Percentiles rank a stretch among this genome's conserved stretches.
phyloP scores from a whole-genome alignment of 2,888 invertebrate genomes.

The Osmoderma eremita region DNA sequence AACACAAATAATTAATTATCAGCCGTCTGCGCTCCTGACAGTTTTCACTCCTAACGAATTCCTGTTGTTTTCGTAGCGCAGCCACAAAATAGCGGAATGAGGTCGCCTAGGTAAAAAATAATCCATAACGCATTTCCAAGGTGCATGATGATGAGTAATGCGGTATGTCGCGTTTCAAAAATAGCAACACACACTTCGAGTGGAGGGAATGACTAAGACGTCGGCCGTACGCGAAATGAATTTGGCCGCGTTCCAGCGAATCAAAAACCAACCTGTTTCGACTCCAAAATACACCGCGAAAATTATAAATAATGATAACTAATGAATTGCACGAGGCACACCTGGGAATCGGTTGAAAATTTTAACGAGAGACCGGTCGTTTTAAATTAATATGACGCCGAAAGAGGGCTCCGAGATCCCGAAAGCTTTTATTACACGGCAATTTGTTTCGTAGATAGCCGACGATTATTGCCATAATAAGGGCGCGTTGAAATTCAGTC shows the following conservation, averaged over 20 bases:
- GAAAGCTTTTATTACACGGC: constrained; percentile 28
- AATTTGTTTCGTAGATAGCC: constrained; percentile 30
- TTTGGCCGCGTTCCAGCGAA: constrained; percentile 35
- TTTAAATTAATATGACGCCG: background rate
- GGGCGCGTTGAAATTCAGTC: constrained; percentile 27
- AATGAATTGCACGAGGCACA: constrained; percentile 44
- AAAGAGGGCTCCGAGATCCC: background rate
- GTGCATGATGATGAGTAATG: constrained; percentile 40
- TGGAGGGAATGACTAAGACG: constrained; percentile 37
- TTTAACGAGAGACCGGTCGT: background rate
- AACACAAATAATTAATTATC: too few species aligned
- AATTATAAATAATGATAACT: constrained; percentile 42
- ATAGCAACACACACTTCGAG: constrained; percentile 25
- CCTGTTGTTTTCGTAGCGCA: constrained; percentile 7
- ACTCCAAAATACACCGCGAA: constrained; percentile 37
- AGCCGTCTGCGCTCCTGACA: too few species aligned
- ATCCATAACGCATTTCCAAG: constrained; percentile 37
- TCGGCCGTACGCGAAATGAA: constrained; percentile 26
- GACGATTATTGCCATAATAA: constrained; percentile 32
- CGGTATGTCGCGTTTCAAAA: constrained; percentile 28
- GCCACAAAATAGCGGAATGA: constrained; percentile 21
- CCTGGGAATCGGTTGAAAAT: constrained; percentile 36
- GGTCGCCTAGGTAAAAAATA: constrained; percentile 38
- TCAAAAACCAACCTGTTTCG: constrained; percentile 41
- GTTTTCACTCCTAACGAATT: background rate